Evolutionary conservation across 1,140 invertebrate species (phyloP).

Genomic region (Acyrthosiphon pisum): DNA sequence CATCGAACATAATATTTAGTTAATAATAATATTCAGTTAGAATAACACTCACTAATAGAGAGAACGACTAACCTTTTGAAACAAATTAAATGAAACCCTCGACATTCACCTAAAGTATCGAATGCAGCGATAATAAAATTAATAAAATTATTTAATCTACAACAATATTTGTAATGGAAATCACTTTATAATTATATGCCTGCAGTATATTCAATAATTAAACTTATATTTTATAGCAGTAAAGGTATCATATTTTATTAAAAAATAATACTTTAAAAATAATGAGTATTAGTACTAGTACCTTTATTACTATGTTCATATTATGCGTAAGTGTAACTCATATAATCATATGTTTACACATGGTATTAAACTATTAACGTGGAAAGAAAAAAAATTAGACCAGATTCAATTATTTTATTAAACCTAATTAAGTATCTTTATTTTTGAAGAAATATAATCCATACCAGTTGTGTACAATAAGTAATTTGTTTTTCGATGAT

Average conservation of each 20-base stretch:
- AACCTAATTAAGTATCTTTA: background rate
- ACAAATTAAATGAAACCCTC: constrained; percentile 10
- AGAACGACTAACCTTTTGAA: background rate
- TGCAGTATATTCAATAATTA: background rate
- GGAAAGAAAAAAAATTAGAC: background rate
- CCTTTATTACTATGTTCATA: background rate
- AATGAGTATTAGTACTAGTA: background rate
- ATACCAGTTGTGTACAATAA: background rate
- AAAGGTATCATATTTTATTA: background rate
- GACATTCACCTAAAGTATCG: background rate
- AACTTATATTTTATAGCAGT: background rate
- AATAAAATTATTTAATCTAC: background rate
- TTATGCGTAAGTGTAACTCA: background rate
- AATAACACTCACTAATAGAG: background rate
- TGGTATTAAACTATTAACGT: too few species aligned
- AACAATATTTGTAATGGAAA: background rate
- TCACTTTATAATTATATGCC: background rate
- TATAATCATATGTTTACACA: too few species aligned
- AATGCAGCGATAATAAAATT: background rate
- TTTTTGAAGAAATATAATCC: background rate
- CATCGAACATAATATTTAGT: background rate
- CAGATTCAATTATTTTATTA: background rate
- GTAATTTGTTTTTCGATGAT: background rate
- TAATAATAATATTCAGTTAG: background rate
- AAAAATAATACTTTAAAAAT: background rate